A percentile compares a stretch with the other conserved stretches of the same genome.
These are phyloP conservation scores for Xestia ashworthii DNA, from an alignment of 2,888 invertebrate genomes.

Conservation along the genomic window DNA sequence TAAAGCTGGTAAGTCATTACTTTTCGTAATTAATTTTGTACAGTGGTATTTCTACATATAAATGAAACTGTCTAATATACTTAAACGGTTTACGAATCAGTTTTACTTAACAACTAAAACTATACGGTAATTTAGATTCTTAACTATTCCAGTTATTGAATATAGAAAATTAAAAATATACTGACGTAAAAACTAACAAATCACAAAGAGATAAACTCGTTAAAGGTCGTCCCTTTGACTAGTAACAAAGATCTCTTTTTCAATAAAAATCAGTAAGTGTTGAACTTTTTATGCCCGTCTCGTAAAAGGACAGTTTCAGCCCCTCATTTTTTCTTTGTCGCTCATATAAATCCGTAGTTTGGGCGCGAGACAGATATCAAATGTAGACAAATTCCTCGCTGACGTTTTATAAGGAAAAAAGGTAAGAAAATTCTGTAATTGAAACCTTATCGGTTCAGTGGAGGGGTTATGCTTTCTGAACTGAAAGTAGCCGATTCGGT, in stretches of 20 bases:
- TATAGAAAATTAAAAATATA: slow-evolving; percentile 4
- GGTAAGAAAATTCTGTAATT: slow-evolving; percentile 40
- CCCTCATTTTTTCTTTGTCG: slow-evolving; percentile 48
- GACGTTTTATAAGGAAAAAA: slow-evolving; percentile 46
- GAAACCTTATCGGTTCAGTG: slow-evolving; percentile 7
- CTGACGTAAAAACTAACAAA: slow-evolving; percentile 18
- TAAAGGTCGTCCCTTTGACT: slow-evolving; percentile 27
- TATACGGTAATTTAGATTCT: not conserved
- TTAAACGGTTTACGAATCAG: not conserved
- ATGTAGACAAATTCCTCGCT: slow-evolving; percentile 49
- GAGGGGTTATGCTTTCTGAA: not conserved
- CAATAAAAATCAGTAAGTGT: slow-evolving; percentile 51
- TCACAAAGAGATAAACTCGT: slow-evolving; percentile 38
- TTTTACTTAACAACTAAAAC: not conserved
- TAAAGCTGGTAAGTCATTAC: slow-evolving; percentile 94
- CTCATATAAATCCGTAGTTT: slow-evolving; percentile 45
- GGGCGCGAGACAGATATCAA: slow-evolving; percentile 48
- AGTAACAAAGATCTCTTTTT: slow-evolving; percentile 42
- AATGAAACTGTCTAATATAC: no score
- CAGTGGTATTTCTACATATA: no score
- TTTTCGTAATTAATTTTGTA: not conserved
- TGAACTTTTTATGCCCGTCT: slow-evolving; percentile 51
- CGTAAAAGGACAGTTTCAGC: slow-evolving; percentile 42
- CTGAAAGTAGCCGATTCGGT: no score
- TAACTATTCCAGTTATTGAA: not conserved